These are phyloP conservation scores for Nemotelus pantherinus DNA, from an alignment of 2,888 invertebrate genomes.

Conservation along the genomic window DNA sequence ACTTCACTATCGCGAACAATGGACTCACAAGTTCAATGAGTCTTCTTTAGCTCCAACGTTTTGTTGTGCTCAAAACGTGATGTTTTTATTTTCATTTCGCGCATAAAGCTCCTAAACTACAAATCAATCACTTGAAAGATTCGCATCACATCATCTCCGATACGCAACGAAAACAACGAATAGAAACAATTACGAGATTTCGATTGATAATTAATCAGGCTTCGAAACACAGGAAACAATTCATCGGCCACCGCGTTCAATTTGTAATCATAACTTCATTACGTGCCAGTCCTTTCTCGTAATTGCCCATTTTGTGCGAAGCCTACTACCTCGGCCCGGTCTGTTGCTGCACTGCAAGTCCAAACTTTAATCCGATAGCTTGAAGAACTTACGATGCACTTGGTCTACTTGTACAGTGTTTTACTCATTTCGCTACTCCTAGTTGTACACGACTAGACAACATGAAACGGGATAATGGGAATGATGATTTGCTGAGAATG, in stretches of 20 bases:
- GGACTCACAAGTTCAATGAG: too few species aligned
- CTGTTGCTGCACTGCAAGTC: background rate
- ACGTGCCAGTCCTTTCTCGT: conserved; percentile 34
- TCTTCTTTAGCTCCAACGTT: too few species aligned
- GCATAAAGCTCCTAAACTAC: too few species aligned
- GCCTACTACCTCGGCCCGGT: background rate
- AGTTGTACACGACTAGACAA: background rate
- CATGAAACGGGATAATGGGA: background rate
- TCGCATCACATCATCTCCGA: too few species aligned
- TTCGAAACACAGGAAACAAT: conserved; percentile 45
- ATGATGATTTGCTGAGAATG: background rate
- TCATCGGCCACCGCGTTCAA: conserved; percentile 40
- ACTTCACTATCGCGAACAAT: too few species aligned
- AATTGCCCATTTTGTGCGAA: conserved; percentile 24
- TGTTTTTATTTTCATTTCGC: too few species aligned
- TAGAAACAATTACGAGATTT: conserved; percentile 27
- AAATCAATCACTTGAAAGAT: too few species aligned
- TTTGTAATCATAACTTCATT: conserved; percentile 50
- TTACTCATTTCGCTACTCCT: background rate
- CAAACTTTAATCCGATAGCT: background rate
- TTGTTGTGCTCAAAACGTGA: too few species aligned
- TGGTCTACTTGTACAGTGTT: background rate
- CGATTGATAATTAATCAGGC: conserved; percentile 48
- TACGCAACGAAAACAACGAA: background rate
- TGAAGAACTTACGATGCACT: conserved; percentile 9